Conservation (phyloP, 2,113 vertebrate genomes). For the Trematomus loennbergii region DNA sequence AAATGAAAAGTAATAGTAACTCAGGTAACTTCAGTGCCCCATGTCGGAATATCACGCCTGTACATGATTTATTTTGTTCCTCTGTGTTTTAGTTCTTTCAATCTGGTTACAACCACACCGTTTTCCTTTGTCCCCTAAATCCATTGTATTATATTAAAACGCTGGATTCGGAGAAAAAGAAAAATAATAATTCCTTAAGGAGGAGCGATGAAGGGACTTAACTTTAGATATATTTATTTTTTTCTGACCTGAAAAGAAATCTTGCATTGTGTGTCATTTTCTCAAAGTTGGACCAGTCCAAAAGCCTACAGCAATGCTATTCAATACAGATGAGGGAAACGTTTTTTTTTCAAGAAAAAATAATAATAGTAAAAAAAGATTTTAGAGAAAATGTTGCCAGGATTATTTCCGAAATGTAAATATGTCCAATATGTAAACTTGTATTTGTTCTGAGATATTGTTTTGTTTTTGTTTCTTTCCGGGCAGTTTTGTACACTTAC, state of each 20-base stretch:
- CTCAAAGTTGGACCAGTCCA: slow-evolving; percentile 78
- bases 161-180: slow-evolving; percentile 61
- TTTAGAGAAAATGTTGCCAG: slow-evolving; percentile 87
- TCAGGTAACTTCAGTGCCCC: slow-evolving; percentile 87
- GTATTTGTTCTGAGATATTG: slow-evolving; percentile 87
- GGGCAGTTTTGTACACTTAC: slow-evolving; percentile 94
- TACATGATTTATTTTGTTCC: slow-evolving; percentile 43
- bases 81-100: slow-evolving; percentile 42
- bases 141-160: slow-evolving; percentile 70
- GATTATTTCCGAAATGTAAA: slow-evolving; percentile 91
- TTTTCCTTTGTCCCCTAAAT: slow-evolving; percentile 60
- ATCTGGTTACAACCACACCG: slow-evolving; percentile 53
- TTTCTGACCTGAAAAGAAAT: slow-evolving; percentile 75
- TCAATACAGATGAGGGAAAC: slow-evolving; percentile 74
- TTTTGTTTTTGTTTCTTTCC: slow-evolving; percentile 87
- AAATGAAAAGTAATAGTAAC: slow-evolving; percentile 83
- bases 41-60: slow-evolving; percentile 73
- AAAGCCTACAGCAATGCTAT: slow-evolving; percentile 74
- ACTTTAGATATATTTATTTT: slow-evolving; percentile 79
- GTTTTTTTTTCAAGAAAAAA: slow-evolving; percentile 69
- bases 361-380: slow-evolving; percentile 74
- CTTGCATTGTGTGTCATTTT: slow-evolving; percentile 78
- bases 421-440: slow-evolving; percentile 96
- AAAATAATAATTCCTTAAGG: slow-evolving; percentile 48
- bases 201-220: slow-evolving; percentile 69